Base-by-base conservation (phyloP, 1,140 invertebrate species). In the Cotesia typhae region DNA sequence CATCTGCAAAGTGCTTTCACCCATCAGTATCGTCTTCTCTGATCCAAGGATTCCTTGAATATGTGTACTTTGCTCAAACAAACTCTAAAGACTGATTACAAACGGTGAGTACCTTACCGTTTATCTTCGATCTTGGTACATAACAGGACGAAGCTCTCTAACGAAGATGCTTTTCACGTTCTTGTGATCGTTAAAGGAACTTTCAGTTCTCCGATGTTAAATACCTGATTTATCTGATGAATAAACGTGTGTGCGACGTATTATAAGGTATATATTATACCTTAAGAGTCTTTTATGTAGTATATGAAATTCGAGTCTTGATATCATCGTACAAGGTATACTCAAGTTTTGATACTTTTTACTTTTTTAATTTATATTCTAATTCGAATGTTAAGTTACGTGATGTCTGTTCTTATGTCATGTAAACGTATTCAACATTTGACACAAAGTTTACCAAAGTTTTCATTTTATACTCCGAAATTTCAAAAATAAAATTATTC, bases 71-170 rank as follows among this genome's bases (percentile, higher is more conserved):
- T 76, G 14, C 7, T 55, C 65, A 28, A 74, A 74, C 76, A 76
- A 75, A 55, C 72, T 70, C 53, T 28, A 28, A 47, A 71, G 74
- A 76, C 74, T 77, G 74, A 75, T 77, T 77, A 74, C 72, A 73
- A 76, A 78, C 72, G 72, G 67, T 55, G 70, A 59, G 63, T 55
- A 67, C 28, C 4, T 12, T 67, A 51, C 36, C 41, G 35, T 55
- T 67, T 12, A 67, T 55, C 38, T 14, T 2, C 41, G 41, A 47
- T 47, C 41, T 47, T 47, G 6, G 6, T 20, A 10, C 47, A 28
- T 28, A 28, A 28, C 28, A 28, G 20, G n/a, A 12, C 59, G 38
- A 37, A 35, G 20, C 67, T 28, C 28, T 28, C 28, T 69, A 69
- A 69, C 67, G 67, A 69, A 69, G 67, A 55, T 69, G 14, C 41